phyloP scores from a whole-genome alignment of 1,140 invertebrate genomes.

The Hirudo medicinalis region DNA sequence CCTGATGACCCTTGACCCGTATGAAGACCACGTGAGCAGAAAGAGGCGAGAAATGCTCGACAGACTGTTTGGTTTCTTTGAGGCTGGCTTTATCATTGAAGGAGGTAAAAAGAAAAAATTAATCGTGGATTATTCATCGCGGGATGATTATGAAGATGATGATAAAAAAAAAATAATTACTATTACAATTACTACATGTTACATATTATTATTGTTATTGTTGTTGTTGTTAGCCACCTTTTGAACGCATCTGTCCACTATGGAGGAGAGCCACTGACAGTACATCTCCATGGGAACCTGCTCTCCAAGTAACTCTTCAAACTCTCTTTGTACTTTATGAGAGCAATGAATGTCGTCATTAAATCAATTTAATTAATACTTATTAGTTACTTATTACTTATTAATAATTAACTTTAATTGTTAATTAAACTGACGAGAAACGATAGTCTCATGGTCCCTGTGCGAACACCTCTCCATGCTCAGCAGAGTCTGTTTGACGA shows the following conservation, averaged over 20 bases:
- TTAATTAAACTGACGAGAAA: slow-evolving; percentile 33
- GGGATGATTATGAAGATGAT: neutral
- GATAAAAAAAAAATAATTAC: neutral
- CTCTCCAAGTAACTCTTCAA: slow-evolving; percentile 43
- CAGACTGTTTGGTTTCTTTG: slow-evolving; percentile 28
- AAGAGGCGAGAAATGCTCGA: slow-evolving; percentile 41
- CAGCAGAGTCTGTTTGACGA: slow-evolving; percentile 43
- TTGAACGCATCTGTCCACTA: slow-evolving; percentile 44
- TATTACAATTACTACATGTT: too few relatives aligned
- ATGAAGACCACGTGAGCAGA: slow-evolving; percentile 45
- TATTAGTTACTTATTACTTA: too few relatives aligned
- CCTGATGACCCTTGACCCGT: slow-evolving; percentile 43
- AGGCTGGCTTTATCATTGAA: slow-evolving; percentile 30
- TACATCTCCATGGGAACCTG: slow-evolving; percentile 43
- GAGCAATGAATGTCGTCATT: neutral
- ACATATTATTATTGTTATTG: too few relatives aligned
- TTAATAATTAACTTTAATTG: neutral
- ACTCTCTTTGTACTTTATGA: slow-evolving; percentile 41
- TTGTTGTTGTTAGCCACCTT: slow-evolving; percentile 27
- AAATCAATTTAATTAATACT: too few relatives aligned
- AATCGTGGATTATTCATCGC: too few relatives aligned
- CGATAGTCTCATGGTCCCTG: slow-evolving; percentile 35
- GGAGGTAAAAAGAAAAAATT: too few relatives aligned
- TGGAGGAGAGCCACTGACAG: slow-evolving; percentile 43
- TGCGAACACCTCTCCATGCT: slow-evolving; percentile 39